Base-by-base conservation (phyloP, 1,140 invertebrate species). In the Eumeta japonica region DNA sequence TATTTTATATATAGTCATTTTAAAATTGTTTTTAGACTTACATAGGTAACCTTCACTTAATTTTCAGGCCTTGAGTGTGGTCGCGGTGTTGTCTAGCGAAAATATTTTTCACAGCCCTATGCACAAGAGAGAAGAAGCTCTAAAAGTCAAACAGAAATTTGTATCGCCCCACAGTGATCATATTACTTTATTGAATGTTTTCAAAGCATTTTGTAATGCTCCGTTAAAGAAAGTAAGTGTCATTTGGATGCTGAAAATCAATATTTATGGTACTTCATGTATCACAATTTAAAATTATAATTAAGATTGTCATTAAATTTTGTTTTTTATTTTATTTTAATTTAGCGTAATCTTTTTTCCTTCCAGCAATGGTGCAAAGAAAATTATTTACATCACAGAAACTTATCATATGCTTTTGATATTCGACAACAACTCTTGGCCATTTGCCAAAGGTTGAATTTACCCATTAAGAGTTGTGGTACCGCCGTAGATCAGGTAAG, bases 141-240 rank as follows among this genome's bases (percentile, higher is more conserved):
- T 80, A 10, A 77, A 79, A 43, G 81, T 83, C 7, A 81, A 85
- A 58, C 77, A 81, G 35, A 96, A 95, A 66, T 97, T 97, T 73
- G 64, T 82, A 36, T 89, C 91, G 0, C 80, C 83, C 30, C 83
- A 93, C 50, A 95, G 96, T 7, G 96, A 99, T 76, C 93, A 96
- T 58, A 79, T 98, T 1, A 97, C 90, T 7, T 72, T 97, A 17
- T 71, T 98, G 0, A 97, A 97, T 71, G 85, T 97, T 13, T 97
- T 84, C 59, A 83, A 85, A 50, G 84, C 84, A 5, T 97, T 84
- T 66, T 82, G 79, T 41, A 85, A 83, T 55, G 76, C 82, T 3
- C 82, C 83, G 14, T 79, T 86, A 41, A 88, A 87, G 60, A 92
- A 91, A 76, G 84, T 80, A 57, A 52, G 52, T 41, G 14, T 42